Evolutionary conservation across 1,140 invertebrate species (phyloP), one percentile per base, ranked within the genome.

Genomic region (Cotesia typhae): DNA sequence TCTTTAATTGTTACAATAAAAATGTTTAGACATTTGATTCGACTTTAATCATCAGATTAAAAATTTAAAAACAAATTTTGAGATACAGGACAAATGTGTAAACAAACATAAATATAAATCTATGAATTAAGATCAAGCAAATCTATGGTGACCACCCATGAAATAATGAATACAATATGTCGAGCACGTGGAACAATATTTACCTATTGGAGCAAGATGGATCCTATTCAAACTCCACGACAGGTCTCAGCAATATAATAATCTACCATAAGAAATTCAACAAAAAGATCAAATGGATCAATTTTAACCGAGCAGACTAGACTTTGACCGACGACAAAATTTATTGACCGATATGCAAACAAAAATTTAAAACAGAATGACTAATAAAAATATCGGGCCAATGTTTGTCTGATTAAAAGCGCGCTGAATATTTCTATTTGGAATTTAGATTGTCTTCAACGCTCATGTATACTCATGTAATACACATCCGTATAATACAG

Each of bases 151-250:
- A 65, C 37, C 41, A n/a, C 41, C 64, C 37, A 71, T 41, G 35
- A 51, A 52, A 37, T 67, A 53, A 67, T 17, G 6, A n/a, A 67
- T 12, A 17, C 81, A 77, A 77, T 74, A 66, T 80, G 78, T 80
- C 55, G 69, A 81, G 81, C 82, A 80, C 81, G 81, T 84, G 81
- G 80, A 81, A 83, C 80, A 85, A 85, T 85, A 85, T 85, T 85
- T 78, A 83, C 78, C 52, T 64, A 51, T 71, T 55, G 41, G 52
- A 28, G 35, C 4, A 53, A 63, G 37, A 52, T 63, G 20, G 57
- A 71, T 70, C 68, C 71, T 70, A 69, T 69, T 38, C 63, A 75
- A 75, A 75, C 59, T 73, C 5, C 5, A 20, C 52, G 52, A 65
- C 52, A 53, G 53, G 17, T 66, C 36, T 47, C 10, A 47, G 6